Base-by-base conservation (phyloP, 2,797 vertebrate species). In the Tadarida brasiliensis region DNA sequence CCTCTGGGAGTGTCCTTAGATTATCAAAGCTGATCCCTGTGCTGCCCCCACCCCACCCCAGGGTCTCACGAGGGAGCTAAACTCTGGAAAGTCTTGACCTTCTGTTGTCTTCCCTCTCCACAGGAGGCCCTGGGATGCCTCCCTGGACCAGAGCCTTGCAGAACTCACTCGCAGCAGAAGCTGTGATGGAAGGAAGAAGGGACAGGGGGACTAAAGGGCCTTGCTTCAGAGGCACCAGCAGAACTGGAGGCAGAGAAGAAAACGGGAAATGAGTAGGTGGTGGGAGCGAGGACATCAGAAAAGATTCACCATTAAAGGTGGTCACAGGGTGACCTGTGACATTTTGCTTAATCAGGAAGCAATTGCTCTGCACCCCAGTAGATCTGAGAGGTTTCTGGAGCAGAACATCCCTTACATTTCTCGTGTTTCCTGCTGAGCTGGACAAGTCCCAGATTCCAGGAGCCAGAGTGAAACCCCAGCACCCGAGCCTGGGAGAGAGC, bases 271-370 rank as follows among this genome's bases (percentile, higher is more conserved):
- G 49, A 61, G 54, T 7, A 78, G 28, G 67, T 44, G n/a, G 30
- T 65, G 2, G 5, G 26, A 88, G 92, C 39, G 47, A 93, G 89
- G 44, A 67, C 68, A 92, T 68, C 57, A 61, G 86, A 85, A 82
- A 87, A 81, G 35, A 20, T 6, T 44, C 68, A 6, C 5, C 70
- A 61, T 82, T 63, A 57, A 78, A 94, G 74, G 65, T 68, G 67
- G 35, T 70, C 90, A 65, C 39, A 47, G 0, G 0, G 59, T 35
- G 81, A 92, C 90, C 70, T 56, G 0, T 44, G 76, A 35, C 68
- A 88, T 68, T 74, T 90, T 44, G 82, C 77, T 68, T 87, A 39
- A 85, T 74, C 68, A 24, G 89, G 51, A 71, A 80, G 67, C 65
- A 94, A 83, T 82, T 26, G 51, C 63, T 67, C 4, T 11, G 51